Evolutionary conservation across 2,797 vertebrate genomes (phyloP).

Genomic region (Sciurus vulgaris): DNA sequence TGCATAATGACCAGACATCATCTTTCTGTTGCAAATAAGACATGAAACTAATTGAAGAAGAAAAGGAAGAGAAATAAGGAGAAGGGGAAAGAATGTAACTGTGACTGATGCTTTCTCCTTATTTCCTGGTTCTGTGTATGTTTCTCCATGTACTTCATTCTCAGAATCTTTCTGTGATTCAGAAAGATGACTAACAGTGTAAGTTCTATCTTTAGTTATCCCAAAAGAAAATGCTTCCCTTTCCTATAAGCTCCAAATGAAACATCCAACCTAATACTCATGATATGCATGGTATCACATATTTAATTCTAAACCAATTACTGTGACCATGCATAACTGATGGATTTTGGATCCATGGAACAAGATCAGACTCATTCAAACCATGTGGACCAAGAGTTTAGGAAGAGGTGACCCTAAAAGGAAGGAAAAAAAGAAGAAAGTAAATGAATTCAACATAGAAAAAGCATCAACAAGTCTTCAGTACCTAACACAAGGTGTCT

Average conservation of each 20-base stretch:
- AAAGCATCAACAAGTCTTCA: background rate
- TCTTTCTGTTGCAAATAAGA: slow-evolving; percentile 56
- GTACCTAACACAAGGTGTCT: background rate
- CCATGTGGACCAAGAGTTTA: background rate
- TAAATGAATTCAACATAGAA: background rate
- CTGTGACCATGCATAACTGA: background rate
- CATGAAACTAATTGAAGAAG: background rate
- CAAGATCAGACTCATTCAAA: background rate
- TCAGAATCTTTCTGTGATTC: background rate
- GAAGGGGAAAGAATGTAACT: background rate
- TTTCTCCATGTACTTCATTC: background rate
- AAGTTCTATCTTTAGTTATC: background rate
- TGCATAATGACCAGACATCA: background rate
- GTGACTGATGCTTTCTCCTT: background rate
- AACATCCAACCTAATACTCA: background rate
- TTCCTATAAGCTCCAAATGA: slow-evolving; percentile 3
- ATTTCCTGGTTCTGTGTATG: background rate
- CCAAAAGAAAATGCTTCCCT: background rate
- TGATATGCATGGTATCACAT: background rate
- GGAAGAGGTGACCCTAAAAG: background rate
- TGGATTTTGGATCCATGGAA: background rate
- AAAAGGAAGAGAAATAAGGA: background rate
- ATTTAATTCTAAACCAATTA: background rate
- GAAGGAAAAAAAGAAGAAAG: background rate
- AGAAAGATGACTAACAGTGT: background rate